phyloP scores from a whole-genome alignment of 2,888 invertebrate species.

The Cerceris ruficornis region DNA sequence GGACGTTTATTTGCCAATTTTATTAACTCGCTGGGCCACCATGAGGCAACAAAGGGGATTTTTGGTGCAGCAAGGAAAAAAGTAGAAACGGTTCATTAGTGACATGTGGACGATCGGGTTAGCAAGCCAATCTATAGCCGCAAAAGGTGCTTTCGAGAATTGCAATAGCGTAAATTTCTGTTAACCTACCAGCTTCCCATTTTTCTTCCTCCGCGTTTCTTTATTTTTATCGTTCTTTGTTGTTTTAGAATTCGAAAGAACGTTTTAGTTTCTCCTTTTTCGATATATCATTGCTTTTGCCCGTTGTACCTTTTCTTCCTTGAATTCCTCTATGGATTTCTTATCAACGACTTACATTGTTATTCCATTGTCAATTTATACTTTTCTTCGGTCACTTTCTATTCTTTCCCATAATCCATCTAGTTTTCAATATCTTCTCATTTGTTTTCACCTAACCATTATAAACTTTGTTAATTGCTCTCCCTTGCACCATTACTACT shows the following conservation, averaged over 20 bases:
- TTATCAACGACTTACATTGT: not conserved
- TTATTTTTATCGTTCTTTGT: too few species aligned
- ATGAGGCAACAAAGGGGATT: slow-evolving; percentile 45
- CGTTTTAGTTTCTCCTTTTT: not conserved
- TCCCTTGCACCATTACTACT: slow-evolving; percentile 25
- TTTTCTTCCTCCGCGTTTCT: too few species aligned
- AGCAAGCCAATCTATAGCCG: slow-evolving; percentile 54
- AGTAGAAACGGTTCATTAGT: slow-evolving; percentile 58
- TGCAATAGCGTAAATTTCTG: too few species aligned
- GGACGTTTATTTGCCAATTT: slow-evolving; percentile 52
- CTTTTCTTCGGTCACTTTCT: slow-evolving; percentile 6
- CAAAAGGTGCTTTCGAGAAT: slow-evolving; percentile 31
- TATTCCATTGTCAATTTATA: not conserved
- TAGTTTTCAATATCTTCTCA: too few species aligned
- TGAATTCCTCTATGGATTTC: not conserved
- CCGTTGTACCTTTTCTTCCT: not conserved
- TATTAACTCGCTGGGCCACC: slow-evolving; percentile 29
- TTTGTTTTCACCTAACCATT: too few species aligned
- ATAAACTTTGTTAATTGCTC: slow-evolving; percentile 35
- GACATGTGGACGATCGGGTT: slow-evolving; percentile 59
- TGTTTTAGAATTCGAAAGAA: not conserved
- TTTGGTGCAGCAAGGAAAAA: slow-evolving; percentile 36
- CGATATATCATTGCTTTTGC: not conserved
- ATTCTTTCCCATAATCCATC: not conserved
- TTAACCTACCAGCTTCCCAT: too few species aligned